Percentiles rank a stretch among this genome's conserved stretches.
Conservation (phyloP, 2,888 invertebrate species). For the Danaus chrysippus region DNA sequence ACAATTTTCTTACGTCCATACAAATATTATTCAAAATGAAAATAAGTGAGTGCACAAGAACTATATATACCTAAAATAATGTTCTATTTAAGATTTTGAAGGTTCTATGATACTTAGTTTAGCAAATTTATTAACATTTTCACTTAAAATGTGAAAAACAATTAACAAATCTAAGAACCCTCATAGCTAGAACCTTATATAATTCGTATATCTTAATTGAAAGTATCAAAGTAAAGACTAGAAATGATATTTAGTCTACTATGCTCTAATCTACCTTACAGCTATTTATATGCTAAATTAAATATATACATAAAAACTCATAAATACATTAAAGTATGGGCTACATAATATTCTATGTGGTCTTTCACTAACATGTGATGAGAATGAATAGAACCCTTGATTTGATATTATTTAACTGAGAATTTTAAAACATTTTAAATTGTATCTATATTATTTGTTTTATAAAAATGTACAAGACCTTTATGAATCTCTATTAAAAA, state of each 20-base stretch:
- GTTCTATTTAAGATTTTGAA: no score
- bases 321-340: constrained; percentile 18
- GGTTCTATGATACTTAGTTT: not conserved
- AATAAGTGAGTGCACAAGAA: no score
- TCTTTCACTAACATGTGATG: constrained; percentile 17
- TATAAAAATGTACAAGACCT: no score
- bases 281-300: constrained; percentile 12
- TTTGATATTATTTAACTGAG: constrained; percentile 9
- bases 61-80: no score
- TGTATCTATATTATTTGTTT: not conserved
- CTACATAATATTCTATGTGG: constrained; percentile 14
- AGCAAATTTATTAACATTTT: not conserved
- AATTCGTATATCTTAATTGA: not conserved
- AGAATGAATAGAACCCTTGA: constrained; percentile 3
- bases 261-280: constrained; percentile 19
- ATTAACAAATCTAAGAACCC: not conserved
- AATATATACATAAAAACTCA: constrained; percentile 22
- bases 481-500: no score
- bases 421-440: constrained; percentile 7
- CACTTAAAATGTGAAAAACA: constrained; percentile 4
- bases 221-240: constrained; percentile 5
- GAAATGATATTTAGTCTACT: constrained; percentile 12
- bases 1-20: no score
- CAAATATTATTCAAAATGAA: no score
- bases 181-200: not conserved